These are phyloP conservation scores for Plemyria rubiginata DNA, from an alignment of 2,888 invertebrate genomes.

Conservation along the genomic window DNA sequence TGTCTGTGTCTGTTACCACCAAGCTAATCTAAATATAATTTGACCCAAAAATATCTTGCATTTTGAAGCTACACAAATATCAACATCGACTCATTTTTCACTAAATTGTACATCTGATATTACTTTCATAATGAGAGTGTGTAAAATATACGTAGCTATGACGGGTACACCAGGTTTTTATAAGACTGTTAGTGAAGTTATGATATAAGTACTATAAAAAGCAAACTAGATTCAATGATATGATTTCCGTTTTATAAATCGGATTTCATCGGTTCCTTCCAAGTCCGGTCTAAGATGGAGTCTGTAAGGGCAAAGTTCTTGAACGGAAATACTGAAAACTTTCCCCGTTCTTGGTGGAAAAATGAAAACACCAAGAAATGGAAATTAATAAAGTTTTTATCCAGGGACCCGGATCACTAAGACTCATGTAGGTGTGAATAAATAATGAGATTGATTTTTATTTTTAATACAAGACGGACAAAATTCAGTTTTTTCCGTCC, in stretches of 20 bases:
- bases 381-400: conserved; percentile 20
- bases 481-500: neutral
- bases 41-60: too few relatives aligned
- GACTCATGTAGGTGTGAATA: neutral
- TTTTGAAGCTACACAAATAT: too few relatives aligned
- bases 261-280: conserved; percentile 12
- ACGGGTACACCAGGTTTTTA: too few relatives aligned
- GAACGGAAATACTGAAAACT: conserved; percentile 28
- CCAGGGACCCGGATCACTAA: neutral
- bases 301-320: conserved; percentile 6
- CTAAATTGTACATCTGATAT: too few relatives aligned
- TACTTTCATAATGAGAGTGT: too few relatives aligned
- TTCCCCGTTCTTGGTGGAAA: conserved; percentile 14
- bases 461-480: neutral
- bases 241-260: conserved; percentile 9
- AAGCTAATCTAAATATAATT: too few relatives aligned
- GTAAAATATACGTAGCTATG: too few relatives aligned
- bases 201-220: neutral
- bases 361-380: conserved; percentile 20
- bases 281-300: conserved; percentile 6
- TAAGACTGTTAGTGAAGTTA: too few relatives aligned
- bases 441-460: neutral
- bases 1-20: too few relatives aligned
- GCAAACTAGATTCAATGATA: neutral
- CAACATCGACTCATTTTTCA: too few relatives aligned